Evolutionary conservation across 2,797 vertebrate species (phyloP).

Genomic region (Chelon auratus): DNA sequence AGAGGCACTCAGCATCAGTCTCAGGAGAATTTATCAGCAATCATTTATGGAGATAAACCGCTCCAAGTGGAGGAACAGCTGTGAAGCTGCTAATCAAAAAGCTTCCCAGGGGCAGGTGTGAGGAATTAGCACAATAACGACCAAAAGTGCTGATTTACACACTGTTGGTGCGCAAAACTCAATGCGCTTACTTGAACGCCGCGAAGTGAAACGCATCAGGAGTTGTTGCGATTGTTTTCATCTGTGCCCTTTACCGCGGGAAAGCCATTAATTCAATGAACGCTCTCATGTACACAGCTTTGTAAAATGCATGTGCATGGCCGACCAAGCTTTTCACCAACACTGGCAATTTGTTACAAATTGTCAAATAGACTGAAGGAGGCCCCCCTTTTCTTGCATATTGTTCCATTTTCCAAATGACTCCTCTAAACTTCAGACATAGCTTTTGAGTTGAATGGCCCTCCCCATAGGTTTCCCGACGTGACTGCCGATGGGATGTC

Average conservation of each 20-base stretch:
- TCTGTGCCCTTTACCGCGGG: constrained; percentile 48
- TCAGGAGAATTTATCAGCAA: constrained; percentile 79
- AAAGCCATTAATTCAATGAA: constrained; percentile 44
- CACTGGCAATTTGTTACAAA: constrained; percentile 38
- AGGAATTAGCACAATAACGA: constrained; percentile 79
- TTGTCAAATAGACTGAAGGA: constrained; percentile 31
- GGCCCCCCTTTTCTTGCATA: constrained; percentile 39
- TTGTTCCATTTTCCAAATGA: constrained; percentile 61
- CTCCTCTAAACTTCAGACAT: constrained; percentile 53
- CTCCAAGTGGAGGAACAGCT: constrained; percentile 79
- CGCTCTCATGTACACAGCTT: constrained; percentile 9
- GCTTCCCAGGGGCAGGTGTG: constrained; percentile 78
- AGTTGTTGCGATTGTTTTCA: constrained; percentile 46
- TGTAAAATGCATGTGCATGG: constrained; percentile 6
- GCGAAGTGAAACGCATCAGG: constrained; percentile 18
- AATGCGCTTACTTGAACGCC: constrained; percentile 40
- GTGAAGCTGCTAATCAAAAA: constrained; percentile 77
- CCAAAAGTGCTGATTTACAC: constrained; percentile 70
- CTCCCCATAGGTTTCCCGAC: constrained; percentile 54
- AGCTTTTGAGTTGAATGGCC: constrained; percentile 35
- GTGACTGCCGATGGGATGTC: constrained; percentile 61
- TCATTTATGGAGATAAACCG: constrained; percentile 81
- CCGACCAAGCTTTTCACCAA: constrained; percentile 16
- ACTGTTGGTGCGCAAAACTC: constrained; percentile 37
- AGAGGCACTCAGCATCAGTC: constrained; percentile 68